phyloP scores from a whole-genome alignment of 1,140 invertebrate species.

The Calliopsis andreniformis region DNA sequence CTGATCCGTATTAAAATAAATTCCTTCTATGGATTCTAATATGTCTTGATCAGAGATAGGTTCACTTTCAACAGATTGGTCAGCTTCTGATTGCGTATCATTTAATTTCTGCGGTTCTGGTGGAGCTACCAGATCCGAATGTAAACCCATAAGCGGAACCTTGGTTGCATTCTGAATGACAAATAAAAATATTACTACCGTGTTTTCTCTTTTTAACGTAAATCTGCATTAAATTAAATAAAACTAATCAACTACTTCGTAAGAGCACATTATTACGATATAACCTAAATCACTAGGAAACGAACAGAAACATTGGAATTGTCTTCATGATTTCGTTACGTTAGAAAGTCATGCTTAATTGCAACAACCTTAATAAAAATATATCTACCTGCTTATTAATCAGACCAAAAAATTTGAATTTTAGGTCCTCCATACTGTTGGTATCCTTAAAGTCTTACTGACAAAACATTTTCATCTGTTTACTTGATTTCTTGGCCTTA shows the following conservation, averaged over 20 bases:
- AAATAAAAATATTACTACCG: not conserved
- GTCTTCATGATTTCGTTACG: too few relatives aligned
- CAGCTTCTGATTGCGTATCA: constrained; percentile 68
- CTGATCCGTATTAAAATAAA: constrained; percentile 85
- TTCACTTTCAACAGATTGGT: constrained; percentile 76
- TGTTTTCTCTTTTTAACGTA: not conserved
- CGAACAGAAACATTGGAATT: too few relatives aligned
- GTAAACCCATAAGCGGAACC: constrained; percentile 76
- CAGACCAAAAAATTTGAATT: constrained; percentile 76
- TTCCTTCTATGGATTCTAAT: constrained; percentile 86
- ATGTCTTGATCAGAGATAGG: constrained; percentile 88
- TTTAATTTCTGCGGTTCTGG: constrained; percentile 63
- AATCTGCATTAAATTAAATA: not conserved
- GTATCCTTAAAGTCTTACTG: constrained; percentile 1
- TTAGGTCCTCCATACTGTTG: constrained; percentile 75
- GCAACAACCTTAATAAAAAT: not conserved
- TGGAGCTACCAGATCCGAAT: constrained; percentile 75
- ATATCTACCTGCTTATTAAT: constrained; percentile 75
- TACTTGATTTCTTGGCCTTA: constrained; percentile 6
- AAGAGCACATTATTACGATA: not conserved
- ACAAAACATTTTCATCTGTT: constrained; percentile 52
- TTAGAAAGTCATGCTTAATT: not conserved
- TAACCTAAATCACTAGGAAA: constrained; percentile 5
- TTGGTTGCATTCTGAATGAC: constrained; percentile 70
- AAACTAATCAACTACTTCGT: not conserved